Evolutionary conservation across 1,140 invertebrate species (phyloP), one percentile per base, ranked within the genome.

Genomic region (Latrodectus geometricus): DNA sequence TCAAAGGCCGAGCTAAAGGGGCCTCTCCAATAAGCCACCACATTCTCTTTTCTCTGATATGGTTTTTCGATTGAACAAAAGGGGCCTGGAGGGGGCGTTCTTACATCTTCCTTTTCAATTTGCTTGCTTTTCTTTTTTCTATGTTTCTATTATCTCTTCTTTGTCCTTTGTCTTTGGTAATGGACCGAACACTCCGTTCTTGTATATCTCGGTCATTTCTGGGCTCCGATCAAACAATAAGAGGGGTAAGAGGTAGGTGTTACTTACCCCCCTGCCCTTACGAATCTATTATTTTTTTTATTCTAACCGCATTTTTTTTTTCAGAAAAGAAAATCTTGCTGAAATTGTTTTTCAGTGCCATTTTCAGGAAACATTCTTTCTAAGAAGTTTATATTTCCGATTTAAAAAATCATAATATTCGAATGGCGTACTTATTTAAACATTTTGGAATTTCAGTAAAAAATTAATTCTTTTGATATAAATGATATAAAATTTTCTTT

Each of bases 141-240:
- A 49, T 77, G 75, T 79, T 69, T 79, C 65, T 56, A 8, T 54
- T 15, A 56, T 50, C 48, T 68, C 23, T 77, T 77, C 75, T 68
- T 61, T 66, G 54, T 61, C 66, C 76, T 56, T 78, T 78, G 61
- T 78, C 61, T 78, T 68, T 66, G 66, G 78, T 80, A 80, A 70
- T 70, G 78, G 66, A 70, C 48, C 78, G 66, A 70, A 70, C 48
- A 70, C 20, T 20, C 21, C 17, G 54, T 11, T 21, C 49, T 52
- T 48, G 76, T 48, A 78, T 78, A 78, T 78, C 56, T 69, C 66
- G 78, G 78, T 80, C 78, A 80, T 80, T 80, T 80, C 78, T 70
- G 21, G 11, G 61, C 61, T 78, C 66, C 76, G 61, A 78, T 78
- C 76, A 61, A 23, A 56, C 20, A 76, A 49, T 54, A 54, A 21